Percentiles rank a stretch among this genome's conserved stretches.
phyloP scores from a whole-genome alignment of 2,888 invertebrate genomes.

The Physocephala rufipes region DNA sequence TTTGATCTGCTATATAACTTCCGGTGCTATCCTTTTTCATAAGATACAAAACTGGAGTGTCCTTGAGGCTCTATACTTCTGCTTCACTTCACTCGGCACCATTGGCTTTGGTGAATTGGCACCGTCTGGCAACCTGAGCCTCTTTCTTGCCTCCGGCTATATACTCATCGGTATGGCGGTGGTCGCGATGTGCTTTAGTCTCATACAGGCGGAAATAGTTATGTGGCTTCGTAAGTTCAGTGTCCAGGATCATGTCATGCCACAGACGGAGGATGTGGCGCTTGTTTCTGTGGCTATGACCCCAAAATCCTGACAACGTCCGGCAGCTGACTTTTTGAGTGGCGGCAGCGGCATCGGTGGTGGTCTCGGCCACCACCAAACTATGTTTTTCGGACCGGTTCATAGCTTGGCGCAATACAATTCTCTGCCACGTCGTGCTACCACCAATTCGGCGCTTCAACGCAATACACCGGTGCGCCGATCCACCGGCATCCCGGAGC shows the following conservation, averaged over 20 bases:
- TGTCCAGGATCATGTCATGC: slow-evolving; percentile 63
- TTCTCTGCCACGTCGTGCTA: slow-evolving; percentile 68
- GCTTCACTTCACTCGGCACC: slow-evolving; percentile 81
- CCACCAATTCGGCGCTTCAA: slow-evolving; percentile 67
- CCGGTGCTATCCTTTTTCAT: slow-evolving; percentile 90
- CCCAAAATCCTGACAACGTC: slow-evolving; percentile 70
- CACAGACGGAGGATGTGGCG: slow-evolving; percentile 67
- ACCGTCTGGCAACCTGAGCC: slow-evolving; percentile 75
- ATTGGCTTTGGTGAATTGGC: slow-evolving; percentile 85
- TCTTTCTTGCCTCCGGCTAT: slow-evolving; percentile 82
- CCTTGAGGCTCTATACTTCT: slow-evolving; percentile 85
- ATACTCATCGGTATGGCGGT: slow-evolving; percentile 86
- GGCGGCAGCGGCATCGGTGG: slow-evolving; percentile 54
- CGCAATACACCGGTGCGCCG: slow-evolving; percentile 74
- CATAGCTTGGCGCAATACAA: slow-evolving; percentile 68
- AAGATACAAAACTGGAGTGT: slow-evolving; percentile 91
- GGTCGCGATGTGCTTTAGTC: slow-evolving; percentile 87
- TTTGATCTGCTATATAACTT: slow-evolving; percentile 85
- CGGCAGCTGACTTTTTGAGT: slow-evolving; percentile 62
- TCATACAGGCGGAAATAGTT: slow-evolving; percentile 81
- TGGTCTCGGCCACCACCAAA: slow-evolving; percentile 59
- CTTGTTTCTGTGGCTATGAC: slow-evolving; percentile 69
- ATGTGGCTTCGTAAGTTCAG: slow-evolving; percentile 66
- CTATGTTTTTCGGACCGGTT: slow-evolving; percentile 65
- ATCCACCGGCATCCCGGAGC: slow-evolving; percentile 71